Percentiles rank a stretch among this genome's conserved stretches.
phyloP scores from a whole-genome alignment of 2,797 vertebrate genomes.

The Smutsia temminckii region DNA sequence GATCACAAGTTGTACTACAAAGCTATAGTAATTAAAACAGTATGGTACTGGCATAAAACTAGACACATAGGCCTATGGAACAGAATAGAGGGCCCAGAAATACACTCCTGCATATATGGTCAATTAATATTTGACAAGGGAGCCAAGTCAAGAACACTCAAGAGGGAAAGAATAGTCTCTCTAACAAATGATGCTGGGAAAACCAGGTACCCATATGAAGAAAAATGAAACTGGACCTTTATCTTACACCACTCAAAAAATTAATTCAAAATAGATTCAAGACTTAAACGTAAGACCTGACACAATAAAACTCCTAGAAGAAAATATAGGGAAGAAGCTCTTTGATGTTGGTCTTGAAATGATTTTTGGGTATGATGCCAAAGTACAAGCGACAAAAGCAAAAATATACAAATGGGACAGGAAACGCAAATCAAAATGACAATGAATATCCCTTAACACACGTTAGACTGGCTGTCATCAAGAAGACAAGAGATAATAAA shows the following conservation, averaged over 20 bases:
- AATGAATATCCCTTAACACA: neutral
- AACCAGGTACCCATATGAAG: neutral
- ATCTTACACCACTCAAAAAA: neutral
- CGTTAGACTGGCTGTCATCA: neutral
- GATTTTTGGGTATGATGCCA: neutral
- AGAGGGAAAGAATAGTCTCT: neutral
- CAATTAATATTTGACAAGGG: neutral
- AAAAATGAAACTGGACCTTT: neutral
- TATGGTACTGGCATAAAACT: neutral
- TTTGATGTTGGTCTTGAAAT: neutral
- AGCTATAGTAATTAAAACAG: neutral
- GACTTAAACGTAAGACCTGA: neutral
- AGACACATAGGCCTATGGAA: neutral
- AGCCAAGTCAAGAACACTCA: neutral
- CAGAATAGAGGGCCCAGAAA: neutral
- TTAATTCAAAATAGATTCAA: neutral
- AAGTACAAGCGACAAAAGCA: neutral
- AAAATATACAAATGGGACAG: neutral
- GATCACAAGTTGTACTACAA: neutral
- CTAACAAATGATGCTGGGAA: neutral
- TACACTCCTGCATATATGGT: neutral
- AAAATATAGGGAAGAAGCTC: neutral
- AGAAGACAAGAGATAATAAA: neutral
- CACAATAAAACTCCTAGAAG: neutral
- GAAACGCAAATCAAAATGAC: neutral